phyloP scores from a whole-genome alignment of 2,888 invertebrate species.

The Halictus ligatus region DNA sequence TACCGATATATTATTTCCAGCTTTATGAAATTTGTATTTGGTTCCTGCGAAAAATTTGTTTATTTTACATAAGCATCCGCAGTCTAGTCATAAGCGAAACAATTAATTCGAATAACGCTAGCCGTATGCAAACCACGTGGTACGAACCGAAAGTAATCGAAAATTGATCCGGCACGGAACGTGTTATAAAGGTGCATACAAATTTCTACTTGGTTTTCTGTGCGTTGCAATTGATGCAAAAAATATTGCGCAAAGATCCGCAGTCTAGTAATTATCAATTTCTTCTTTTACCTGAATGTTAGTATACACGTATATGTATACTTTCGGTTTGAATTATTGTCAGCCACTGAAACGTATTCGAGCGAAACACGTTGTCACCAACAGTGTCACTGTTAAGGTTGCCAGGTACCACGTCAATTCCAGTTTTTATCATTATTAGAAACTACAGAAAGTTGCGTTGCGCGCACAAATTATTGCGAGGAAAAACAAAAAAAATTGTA shows the following conservation, averaged over 20 bases:
- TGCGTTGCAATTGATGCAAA: background rate
- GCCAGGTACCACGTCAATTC: constrained; percentile 44
- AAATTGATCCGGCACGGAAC: no score
- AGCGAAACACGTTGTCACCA: background rate
- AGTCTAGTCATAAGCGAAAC: no score
- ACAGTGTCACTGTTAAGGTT: constrained; percentile 33
- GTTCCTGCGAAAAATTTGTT: no score
- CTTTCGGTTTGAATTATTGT: constrained; percentile 23
- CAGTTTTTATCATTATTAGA: constrained; percentile 33
- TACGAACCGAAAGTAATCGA: no score
- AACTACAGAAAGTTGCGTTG: constrained; percentile 24
- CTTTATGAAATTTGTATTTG: no score
- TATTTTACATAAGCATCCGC: no score
- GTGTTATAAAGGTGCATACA: background rate
- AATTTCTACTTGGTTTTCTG: no score
- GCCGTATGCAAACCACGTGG: no score
- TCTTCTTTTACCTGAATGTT: constrained; percentile 31
- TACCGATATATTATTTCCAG: no score
- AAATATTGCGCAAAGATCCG: background rate
- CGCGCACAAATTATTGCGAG: constrained; percentile 18
- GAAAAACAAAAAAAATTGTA: constrained; percentile 7
- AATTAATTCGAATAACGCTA: no score
- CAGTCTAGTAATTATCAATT: constrained; percentile 14
- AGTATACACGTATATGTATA: constrained; percentile 5
- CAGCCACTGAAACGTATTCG: constrained; percentile 4